Evolutionary conservation across 2,888 invertebrate species (phyloP), one percentile per base, ranked within the genome.

Genomic region (Erebia aethiops): DNA sequence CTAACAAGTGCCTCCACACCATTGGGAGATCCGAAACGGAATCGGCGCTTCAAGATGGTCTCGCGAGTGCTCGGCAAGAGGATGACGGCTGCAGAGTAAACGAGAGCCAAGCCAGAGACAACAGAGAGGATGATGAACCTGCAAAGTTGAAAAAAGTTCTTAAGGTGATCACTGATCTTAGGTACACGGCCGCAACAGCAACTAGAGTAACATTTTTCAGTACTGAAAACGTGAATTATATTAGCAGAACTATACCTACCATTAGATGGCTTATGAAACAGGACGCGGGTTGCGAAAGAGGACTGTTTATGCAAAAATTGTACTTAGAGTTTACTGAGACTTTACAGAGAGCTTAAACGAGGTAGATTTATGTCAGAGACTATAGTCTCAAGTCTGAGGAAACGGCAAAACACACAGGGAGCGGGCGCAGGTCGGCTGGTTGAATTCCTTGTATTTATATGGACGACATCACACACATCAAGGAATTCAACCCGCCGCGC

Each of bases 81-180:
- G 26, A 98, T 95, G 58, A 97, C 95, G 26, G 97, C 96, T 73
- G 96, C 95, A 8, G 97, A 97, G 89, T 97, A 98, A 8, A 97
- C 88, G 69, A 98, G 86, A n/a, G 97, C 97, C 76, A 96, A 82
- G 2, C 96, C 97, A n/a, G 96, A 95, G 71, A 98, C 89, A 21
- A 95, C 90, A 0, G 97, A 95, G 72, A 98, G 87, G 70, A 97
- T 94, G 74, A 98, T 97, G 79, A 98, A 97, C 98, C 98, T 98
- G 67, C 49, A 75, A 74, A 16, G 10, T 52, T 52, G 7, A 54
- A 54, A 18, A 54, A n/a, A n/a, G n/a, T 9, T 8, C 18, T 54
- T 16, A 9, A 18, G 2, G 10, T 10, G 16, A 54, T 46, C 46
- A 13, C 13, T 35, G 35, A 35, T 35, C 7, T 7, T n/a, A n/a